phyloP scores from a whole-genome alignment of 2,888 invertebrate genomes.

The Polylopha cassiicola region DNA sequence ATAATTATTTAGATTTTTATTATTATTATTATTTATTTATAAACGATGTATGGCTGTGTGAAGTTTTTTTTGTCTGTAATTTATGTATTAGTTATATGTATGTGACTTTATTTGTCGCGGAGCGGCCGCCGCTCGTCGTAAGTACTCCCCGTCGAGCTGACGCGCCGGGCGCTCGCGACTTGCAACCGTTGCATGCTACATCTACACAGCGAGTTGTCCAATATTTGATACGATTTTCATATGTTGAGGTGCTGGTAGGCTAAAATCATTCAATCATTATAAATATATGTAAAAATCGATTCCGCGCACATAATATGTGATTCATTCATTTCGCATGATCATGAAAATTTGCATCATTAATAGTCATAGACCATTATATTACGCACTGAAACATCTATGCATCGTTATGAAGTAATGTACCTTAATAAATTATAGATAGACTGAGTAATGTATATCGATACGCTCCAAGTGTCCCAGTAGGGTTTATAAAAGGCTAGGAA shows the following conservation, averaged over 20 bases:
- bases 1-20: constrained; percentile 47
- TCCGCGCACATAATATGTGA: too few species aligned
- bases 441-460: constrained; percentile 52
- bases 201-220: constrained; percentile 15
- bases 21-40: constrained; percentile 60
- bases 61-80: constrained; percentile 64
- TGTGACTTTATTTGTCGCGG: constrained; percentile 33
- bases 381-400: constrained; percentile 41
- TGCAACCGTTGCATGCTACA: neutral
- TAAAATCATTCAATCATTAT: constrained; percentile 36
- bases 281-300: too few species aligned
- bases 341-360: constrained; percentile 36
- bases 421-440: constrained; percentile 55
- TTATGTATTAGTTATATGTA: constrained; percentile 48
- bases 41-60: constrained; percentile 73
- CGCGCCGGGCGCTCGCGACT: constrained; percentile 1
- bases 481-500: constrained; percentile 1
- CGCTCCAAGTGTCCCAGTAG: constrained; percentile 13
- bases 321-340: constrained; percentile 33
- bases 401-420: constrained; percentile 41
- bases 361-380: constrained; percentile 28
- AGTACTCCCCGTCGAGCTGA: constrained; percentile 12
- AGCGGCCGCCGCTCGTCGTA: constrained; percentile 12
- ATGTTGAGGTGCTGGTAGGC: constrained; percentile 64
- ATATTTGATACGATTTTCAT: constrained; percentile 35